phyloP scores from a whole-genome alignment of 2,797 vertebrate genomes.

The Takifugu ocellatus region DNA sequence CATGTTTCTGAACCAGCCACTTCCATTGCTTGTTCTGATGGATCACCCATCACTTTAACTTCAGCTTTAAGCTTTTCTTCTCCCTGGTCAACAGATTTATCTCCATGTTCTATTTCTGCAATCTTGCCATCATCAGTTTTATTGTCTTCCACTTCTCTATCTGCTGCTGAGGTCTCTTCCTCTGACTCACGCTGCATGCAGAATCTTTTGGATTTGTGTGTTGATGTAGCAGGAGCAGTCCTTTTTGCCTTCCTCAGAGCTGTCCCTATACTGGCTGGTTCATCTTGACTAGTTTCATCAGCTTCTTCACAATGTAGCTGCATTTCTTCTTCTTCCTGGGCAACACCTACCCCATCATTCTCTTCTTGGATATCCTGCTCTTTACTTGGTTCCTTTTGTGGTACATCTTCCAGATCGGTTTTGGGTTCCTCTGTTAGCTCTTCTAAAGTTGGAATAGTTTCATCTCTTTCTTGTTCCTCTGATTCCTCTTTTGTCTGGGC shows the following conservation, averaged over 20 bases:
- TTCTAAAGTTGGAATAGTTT: neutral
- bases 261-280: conserved; percentile 4
- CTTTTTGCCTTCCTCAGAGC: conserved; percentile 27
- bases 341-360: neutral
- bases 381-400: neutral
- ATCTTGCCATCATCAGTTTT: neutral
- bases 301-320: conserved; percentile 1
- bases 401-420: neutral
- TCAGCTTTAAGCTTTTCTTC: too few species aligned
- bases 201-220: conserved; percentile 14
- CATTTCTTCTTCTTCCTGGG: neutral
- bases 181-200: neutral
- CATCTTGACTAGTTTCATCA: conserved; percentile 10
- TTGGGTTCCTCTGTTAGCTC: conserved; percentile 1
- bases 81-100: too few species aligned
- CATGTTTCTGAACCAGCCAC: too few species aligned
- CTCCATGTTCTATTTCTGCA: neutral
- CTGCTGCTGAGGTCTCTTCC: neutral
- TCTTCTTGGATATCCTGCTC: neutral
- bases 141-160: neutral
- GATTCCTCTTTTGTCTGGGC: neutral
- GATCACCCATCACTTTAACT: too few species aligned
- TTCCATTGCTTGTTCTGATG: too few species aligned
- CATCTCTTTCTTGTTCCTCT: conserved; percentile 6
- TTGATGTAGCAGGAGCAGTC: neutral